Evolutionary conservation across 2,888 invertebrate species (phyloP), one percentile per base, ranked within the genome.

Genomic region (Eucera pruinosa): DNA sequence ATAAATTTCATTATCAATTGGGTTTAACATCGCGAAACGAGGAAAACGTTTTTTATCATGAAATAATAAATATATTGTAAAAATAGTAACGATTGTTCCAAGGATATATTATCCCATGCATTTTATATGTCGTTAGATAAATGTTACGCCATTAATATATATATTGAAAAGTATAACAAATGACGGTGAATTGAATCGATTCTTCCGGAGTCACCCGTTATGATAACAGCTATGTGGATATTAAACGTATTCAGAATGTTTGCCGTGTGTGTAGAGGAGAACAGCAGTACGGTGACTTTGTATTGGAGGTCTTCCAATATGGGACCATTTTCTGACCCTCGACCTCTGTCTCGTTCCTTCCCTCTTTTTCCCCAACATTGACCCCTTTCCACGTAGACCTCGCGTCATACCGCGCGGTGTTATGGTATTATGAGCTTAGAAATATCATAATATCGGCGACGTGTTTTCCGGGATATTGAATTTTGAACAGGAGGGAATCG

Each of bases 401-500:
- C 78, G 54, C 65, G 69, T 74, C 74, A 65, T 55, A 55, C 74
- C 69, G 62, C 48, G 62, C 69, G 69, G 65, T 78, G 78, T 78
- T 81, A 83, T 78, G 84, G 81, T 87, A 89, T 88, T 88, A 83
- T 85, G 79, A 86, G 85, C 85, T 87, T 85, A 87, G 87, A 87
- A 87, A 87, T 89, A 88, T 87, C 83, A 87, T 87, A 88, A 83
- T 83, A 89, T 86, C 79, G 82, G 81, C 81, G 83, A 84, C 86
- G 84, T 89, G 89, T 89, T 89, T 66, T 85, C 83, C 78, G 72
- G 78, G 86, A 89, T 89, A 89, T 89, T 89, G 89, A 89, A 89
- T 89, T 88, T 86, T 81, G 83, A 87, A 78, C 81, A 68, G 60
- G 43, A 18, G 20, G 6, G 45, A 30, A 41, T 55, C 54, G 27